These are phyloP conservation scores for Brachyptera putata DNA, from an alignment of 2,888 invertebrate species.

Conservation along the genomic window DNA sequence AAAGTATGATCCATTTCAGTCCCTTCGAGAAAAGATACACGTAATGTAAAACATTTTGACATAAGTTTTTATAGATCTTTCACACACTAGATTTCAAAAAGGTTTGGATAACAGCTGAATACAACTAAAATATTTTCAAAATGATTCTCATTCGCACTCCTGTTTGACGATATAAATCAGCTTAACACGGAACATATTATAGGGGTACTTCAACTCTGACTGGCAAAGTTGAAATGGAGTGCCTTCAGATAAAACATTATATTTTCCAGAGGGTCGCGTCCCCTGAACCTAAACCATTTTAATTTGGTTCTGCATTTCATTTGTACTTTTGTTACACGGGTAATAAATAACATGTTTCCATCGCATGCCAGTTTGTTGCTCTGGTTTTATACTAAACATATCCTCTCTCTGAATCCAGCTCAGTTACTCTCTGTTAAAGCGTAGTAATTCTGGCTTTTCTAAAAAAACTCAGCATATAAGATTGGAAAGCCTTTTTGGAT, in stretches of 20 bases:
- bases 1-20: no score
- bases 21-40: no score
- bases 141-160: no score
- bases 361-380: not conserved
- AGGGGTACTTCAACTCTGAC: no score
- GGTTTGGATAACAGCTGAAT: no score
- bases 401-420: conserved; percentile 1
- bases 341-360: conserved; percentile 7
- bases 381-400: conserved; percentile 6
- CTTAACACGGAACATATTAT: no score
- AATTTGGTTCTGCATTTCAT: conserved; percentile 1
- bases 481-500: conserved; percentile 15
- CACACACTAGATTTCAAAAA: no score
- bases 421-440: not conserved
- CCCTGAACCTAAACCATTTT: not conserved
- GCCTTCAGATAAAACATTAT: not conserved
- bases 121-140: no score
- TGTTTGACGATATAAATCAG: no score
- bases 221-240: no score
- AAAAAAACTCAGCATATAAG: not conserved
- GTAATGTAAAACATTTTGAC: no score
- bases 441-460: conserved; percentile 3
- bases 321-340: conserved; percentile 2
- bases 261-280: not conserved
- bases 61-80: no score